Conservation (phyloP, 2,113 vertebrate genomes). For the Felis catus region F.catus_Fca126_mat1.0 CM031421.1:82267501-82268000, state of each 20-base stretch:
- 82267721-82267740: not conserved
- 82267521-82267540: not conserved
- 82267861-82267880: not conserved
- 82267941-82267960: not conserved
- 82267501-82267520: not conserved
- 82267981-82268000: not conserved
- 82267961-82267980: not conserved
- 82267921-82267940: conserved; percentile 27
- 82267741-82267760: not conserved
- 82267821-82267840: conserved; percentile 24
- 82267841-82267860: not conserved
- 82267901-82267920: not conserved
- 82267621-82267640: not conserved
- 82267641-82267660: not conserved
- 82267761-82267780: not conserved
- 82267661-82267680: not conserved
- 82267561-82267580: not conserved
- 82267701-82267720: not conserved
- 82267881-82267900: not conserved
- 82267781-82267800: not conserved
- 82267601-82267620: not conserved
- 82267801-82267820: not conserved
- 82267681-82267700: not conserved
- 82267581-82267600: not conserved
- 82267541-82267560: not conserved